Percentiles rank a stretch among this genome's conserved stretches.
phyloP scores from a whole-genome alignment of 2,113 vertebrate genomes.

The Perognathus longimembris region DNA sequence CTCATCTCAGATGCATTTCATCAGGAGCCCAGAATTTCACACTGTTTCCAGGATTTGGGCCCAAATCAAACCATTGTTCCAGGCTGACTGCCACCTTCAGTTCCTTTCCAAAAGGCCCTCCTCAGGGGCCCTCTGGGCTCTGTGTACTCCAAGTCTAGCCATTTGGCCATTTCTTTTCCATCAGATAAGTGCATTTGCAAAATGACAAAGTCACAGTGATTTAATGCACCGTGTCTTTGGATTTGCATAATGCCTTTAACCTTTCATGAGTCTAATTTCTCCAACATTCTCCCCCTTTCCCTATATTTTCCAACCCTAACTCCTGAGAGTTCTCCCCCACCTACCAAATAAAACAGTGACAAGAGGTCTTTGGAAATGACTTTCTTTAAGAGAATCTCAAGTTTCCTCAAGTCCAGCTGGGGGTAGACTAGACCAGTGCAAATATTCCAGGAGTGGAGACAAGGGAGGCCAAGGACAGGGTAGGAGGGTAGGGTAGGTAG shows the following conservation, averaged over 20 bases:
- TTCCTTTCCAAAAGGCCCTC: neutral
- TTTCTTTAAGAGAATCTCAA: conserved; percentile 49
- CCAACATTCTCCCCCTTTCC: neutral
- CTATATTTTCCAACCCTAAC: neutral
- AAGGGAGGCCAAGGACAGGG: neutral
- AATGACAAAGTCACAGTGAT: neutral
- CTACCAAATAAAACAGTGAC: neutral
- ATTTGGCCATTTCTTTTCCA: neutral
- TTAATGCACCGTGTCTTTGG: neutral
- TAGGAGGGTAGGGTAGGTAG: fast-evolving
- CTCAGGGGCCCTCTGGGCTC: neutral
- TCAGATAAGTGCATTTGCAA: neutral
- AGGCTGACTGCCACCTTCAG: neutral
- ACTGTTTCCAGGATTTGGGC: too few species aligned
- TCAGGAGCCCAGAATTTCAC: neutral
- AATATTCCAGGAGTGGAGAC: neutral
- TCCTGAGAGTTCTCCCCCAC: neutral
- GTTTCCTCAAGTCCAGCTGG: conserved; percentile 5
- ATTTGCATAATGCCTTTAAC: neutral
- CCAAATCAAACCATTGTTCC: neutral
- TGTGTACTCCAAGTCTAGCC: neutral
- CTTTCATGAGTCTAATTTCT: neutral
- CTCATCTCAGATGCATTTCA: neutral
- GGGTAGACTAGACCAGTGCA: neutral
- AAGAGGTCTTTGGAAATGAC: conserved; percentile 40